Conservation (phyloP, 1,140 invertebrate genomes). For the Trichoplusia ni region DNA sequence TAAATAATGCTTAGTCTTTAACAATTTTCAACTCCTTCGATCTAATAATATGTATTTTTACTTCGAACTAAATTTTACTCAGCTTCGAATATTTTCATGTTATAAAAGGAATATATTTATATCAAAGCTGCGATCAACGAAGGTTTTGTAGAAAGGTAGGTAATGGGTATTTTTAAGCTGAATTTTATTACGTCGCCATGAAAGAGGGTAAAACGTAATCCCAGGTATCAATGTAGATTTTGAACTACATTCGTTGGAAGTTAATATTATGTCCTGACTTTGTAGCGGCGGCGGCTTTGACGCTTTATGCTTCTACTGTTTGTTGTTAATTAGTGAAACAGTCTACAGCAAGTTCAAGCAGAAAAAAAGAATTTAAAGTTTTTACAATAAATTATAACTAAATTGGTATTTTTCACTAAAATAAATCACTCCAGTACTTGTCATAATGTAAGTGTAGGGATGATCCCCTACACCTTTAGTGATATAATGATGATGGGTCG, state of each 20-base stretch:
- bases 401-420: too few relatives aligned
- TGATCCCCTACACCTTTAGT: too few relatives aligned
- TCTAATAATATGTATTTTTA: constrained; percentile 15
- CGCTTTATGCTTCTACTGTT: constrained; percentile 3
- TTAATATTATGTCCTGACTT: constrained; percentile 37
- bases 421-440: too few relatives aligned
- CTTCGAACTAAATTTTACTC: constrained; percentile 31
- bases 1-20: constrained; percentile 23
- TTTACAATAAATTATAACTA: too few relatives aligned
- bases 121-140: constrained; percentile 40
- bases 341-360: too few relatives aligned
- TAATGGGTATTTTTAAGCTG: constrained; percentile 76
- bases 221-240: constrained; percentile 57
- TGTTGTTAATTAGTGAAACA: not conserved
- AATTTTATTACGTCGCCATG: constrained; percentile 78
- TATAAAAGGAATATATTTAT: constrained; percentile 43
- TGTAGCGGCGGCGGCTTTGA: constrained; percentile 5
- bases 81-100: constrained; percentile 40
- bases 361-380: too few relatives aligned
- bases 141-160: constrained; percentile 32
- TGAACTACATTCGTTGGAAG: constrained; percentile 39
- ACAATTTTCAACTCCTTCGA: not conserved
- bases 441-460: too few relatives aligned
- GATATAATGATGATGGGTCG: too few relatives aligned
- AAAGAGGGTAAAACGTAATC: constrained; percentile 74